Evolutionary conservation across 2,113 vertebrate species (phyloP).

Genomic region (Xerus inauris): DNA sequence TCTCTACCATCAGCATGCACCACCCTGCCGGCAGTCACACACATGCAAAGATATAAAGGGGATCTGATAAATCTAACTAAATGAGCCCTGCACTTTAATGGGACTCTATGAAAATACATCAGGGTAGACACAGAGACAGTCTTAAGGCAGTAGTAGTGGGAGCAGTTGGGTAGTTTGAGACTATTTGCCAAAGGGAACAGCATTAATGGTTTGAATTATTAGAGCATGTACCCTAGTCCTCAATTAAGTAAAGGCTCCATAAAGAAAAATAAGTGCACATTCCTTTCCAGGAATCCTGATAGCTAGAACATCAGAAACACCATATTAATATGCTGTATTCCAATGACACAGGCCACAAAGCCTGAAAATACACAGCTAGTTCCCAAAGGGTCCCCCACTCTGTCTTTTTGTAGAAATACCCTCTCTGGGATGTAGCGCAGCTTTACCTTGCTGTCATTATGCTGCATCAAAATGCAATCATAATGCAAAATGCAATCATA

Average conservation of each 20-base stretch:
- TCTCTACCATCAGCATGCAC: not conserved
- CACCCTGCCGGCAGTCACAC: not conserved
- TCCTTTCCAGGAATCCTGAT: constrained; percentile 65
- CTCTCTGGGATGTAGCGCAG: constrained; percentile 18
- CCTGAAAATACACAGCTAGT: constrained; percentile 36
- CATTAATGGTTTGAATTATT: constrained; percentile 67
- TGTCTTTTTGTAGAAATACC: constrained; percentile 49
- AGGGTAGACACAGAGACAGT: constrained; percentile 68
- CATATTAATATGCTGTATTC: constrained; percentile 64
- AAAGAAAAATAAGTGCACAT: constrained; percentile 68
- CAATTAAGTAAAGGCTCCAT: constrained; percentile 70
- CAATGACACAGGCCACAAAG: constrained; percentile 36
- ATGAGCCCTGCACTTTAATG: constrained; percentile 65
- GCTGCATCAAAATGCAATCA: constrained; percentile 60
- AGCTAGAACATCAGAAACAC: constrained; percentile 66
- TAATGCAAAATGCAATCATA: constrained; percentile 21
- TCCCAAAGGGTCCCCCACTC: not conserved
- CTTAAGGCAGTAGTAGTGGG: constrained; percentile 9
- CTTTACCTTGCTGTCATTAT: constrained; percentile 40
- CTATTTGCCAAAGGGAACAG: constrained; percentile 51
- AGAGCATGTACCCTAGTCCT: constrained; percentile 12
- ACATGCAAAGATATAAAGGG: not conserved
- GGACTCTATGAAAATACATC: constrained; percentile 64
- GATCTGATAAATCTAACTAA: constrained; percentile 60
- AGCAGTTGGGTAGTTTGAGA: constrained; percentile 45